Evolutionary conservation across 2,888 invertebrate species (phyloP), one percentile per base, ranked within the genome.

Genomic region (Branchellion lobata): DNA sequence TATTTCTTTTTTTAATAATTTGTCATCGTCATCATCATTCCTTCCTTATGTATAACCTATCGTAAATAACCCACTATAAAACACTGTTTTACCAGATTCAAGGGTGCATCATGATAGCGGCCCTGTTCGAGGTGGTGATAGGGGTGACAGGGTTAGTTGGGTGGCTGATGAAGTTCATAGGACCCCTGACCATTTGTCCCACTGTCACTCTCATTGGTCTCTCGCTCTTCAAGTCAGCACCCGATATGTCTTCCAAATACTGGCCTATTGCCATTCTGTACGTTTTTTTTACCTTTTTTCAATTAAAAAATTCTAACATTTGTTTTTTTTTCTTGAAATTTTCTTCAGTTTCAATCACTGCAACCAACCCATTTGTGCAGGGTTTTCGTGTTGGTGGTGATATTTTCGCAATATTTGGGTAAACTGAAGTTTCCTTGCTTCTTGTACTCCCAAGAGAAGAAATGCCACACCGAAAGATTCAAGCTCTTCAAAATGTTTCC

Each of bases 261-360:
- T 94, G 94, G 94, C 93, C 92, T 21, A 91, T 94, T 79, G 91
- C 94, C 0, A 90, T 91, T 24, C 91, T 92, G 94, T 94, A 87
- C 90, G 90, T 84, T 18, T 27, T 31, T 61, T 40, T 36, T 27
- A 29, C 27, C 14, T 71, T 68, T n/a, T n/a, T n/a, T 36, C n/a
- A 3, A 36, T 47, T 36, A 24, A 36, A 24, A 24, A 47, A 47
- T 36, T 5, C 21, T 51, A 18, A 51, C 51, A 51, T 51, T 51
- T 11, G 21, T 51, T 51, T 18, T 18, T 18, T 51, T 11, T 51
- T 51, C 21, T 51, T 18, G 14, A 21, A 14, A 51, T 51, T 51
- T 51, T 51, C 14, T 51, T 51, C 14, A 21, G 51, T 11, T 51
- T 18, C 14, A 51, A 51, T 51, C 14, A 18, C 21, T 51, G 31